Evolutionary conservation across 2,113 vertebrate species (phyloP).

Genomic region (Nothocercus nigrocapillus): DNA sequence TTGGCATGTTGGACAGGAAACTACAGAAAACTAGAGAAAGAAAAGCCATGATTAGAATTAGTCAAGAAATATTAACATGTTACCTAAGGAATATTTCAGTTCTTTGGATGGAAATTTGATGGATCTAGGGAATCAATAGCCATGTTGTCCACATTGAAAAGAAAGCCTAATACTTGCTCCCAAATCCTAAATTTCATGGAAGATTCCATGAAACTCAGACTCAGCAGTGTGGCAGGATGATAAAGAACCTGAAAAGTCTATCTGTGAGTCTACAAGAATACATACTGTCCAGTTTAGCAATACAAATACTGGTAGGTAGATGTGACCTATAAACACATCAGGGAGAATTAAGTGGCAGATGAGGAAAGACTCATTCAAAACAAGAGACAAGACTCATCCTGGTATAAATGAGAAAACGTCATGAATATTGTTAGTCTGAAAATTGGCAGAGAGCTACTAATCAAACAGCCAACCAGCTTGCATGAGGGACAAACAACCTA

Average conservation of each 20-base stretch:
- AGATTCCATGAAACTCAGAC: neutral
- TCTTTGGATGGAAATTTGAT: neutral
- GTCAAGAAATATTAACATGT: neutral
- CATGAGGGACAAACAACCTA: neutral
- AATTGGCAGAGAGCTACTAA: neutral
- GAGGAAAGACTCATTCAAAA: neutral
- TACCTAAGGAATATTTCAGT: neutral
- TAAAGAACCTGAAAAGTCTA: neutral
- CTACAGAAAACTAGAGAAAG: neutral
- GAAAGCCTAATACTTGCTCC: neutral
- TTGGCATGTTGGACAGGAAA: neutral
- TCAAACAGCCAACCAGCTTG: neutral
- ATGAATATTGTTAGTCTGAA: neutral
- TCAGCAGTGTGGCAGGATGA: neutral
- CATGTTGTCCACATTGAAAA: neutral
- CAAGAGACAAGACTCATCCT: neutral
- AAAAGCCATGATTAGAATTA: neutral
- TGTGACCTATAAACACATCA: neutral
- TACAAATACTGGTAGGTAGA: neutral
- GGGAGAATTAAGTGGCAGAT: neutral
- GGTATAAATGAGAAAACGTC: neutral
- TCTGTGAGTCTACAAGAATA: neutral
- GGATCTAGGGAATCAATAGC: neutral
- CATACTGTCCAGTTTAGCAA: neutral
- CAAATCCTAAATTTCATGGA: neutral